Conservation (phyloP, 2,797 vertebrate genomes). For the Oreochromis mossambicus region DNA sequence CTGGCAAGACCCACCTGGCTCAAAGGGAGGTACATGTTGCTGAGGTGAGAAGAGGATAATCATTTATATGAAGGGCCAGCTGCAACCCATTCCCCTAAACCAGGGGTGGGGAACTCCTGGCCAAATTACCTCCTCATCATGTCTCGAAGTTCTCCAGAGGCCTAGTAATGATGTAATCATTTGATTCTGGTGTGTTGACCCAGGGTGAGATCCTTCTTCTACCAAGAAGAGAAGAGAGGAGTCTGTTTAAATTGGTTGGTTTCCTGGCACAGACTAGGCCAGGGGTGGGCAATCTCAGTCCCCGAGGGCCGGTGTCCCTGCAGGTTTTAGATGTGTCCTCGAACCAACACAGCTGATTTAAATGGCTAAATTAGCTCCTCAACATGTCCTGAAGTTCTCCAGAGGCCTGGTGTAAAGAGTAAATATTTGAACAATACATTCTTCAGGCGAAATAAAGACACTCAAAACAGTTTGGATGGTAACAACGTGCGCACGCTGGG, state of each 20-base stretch:
- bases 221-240: background rate
- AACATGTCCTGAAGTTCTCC: no score
- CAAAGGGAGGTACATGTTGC: slow-evolving; percentile 88
- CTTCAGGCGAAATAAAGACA: no score
- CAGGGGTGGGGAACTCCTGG: no score
- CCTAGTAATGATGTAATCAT: background rate
- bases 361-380: no score
- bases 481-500: no score
- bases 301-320: no score
- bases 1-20: slow-evolving; percentile 83
- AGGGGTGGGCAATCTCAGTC: no score
- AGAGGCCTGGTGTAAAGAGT: no score
- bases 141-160: background rate
- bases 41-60: slow-evolving; percentile 62
- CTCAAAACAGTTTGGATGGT: no score
- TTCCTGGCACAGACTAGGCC: background rate
- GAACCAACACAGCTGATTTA: no score
- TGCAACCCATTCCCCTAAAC: background rate
- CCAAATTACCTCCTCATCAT: background rate
- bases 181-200: background rate
- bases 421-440: no score
- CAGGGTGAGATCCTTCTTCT: background rate
- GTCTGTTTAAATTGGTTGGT: background rate
- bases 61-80: background rate
- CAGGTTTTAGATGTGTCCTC: no score